Conservation (phyloP, 2,113 vertebrate genomes). For the Etheostoma spectabile region DNA sequence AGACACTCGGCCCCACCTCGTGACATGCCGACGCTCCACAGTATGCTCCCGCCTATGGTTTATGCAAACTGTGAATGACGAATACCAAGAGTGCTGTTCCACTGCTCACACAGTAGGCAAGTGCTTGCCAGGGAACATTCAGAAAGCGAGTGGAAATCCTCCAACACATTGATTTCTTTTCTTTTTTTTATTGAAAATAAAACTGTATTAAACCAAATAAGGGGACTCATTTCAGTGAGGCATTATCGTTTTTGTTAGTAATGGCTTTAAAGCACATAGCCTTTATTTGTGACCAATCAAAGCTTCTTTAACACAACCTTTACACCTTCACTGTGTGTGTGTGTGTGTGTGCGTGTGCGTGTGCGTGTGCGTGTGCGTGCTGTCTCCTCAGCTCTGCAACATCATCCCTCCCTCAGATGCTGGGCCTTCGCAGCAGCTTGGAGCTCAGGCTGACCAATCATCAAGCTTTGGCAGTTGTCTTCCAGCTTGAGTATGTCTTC, state of each 20-base stretch:
- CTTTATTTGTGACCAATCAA: background rate
- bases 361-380: slow-evolving; percentile 1
- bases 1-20: slow-evolving; percentile 57
- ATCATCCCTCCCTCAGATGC: slow-evolving; percentile 60
- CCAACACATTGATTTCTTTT: slow-evolving; percentile 39
- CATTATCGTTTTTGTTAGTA: slow-evolving; percentile 13
- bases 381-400: slow-evolving; percentile 56
- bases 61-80: slow-evolving; percentile 74
- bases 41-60: slow-evolving; percentile 66
- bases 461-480: slow-evolving; percentile 84
- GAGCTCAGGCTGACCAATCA: slow-evolving; percentile 89
- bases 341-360: background rate
- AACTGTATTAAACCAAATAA: slow-evolving; percentile 12
- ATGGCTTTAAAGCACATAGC: slow-evolving; percentile 6
- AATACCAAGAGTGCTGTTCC: slow-evolving; percentile 62
- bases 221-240: background rate
- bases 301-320: background rate
- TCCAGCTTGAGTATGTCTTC: slow-evolving; percentile 94
- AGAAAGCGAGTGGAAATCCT: slow-evolving; percentile 44
- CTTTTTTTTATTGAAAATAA: slow-evolving; percentile 22
- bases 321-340: background rate
- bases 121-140: slow-evolving; percentile 59
- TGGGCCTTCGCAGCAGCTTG: slow-evolving; percentile 90
- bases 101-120: slow-evolving; percentile 59
- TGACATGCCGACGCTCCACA: slow-evolving; percentile 54